phyloP scores from a whole-genome alignment of 2,113 vertebrate genomes.

The Empidonax alnorum region DNA sequence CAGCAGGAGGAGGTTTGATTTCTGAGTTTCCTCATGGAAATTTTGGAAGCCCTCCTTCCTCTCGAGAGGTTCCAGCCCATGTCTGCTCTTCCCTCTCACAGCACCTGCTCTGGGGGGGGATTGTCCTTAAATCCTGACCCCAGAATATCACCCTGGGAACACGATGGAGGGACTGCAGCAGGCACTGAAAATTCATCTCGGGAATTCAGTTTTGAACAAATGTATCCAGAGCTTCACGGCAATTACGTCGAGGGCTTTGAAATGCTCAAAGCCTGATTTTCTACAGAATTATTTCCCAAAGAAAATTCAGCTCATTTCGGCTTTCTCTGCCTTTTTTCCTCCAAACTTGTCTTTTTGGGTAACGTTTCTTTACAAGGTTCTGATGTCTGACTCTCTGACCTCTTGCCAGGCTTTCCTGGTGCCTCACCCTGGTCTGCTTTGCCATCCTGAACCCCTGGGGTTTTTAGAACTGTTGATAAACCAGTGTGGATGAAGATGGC shows the following conservation, averaged over 20 bases:
- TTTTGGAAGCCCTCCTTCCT: not conserved
- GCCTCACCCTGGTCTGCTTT: not conserved
- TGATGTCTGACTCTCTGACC: not conserved
- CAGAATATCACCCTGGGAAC: not conserved
- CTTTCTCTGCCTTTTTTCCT: not conserved
- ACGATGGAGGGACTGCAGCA: rapidly evolving
- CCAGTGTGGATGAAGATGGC: not conserved
- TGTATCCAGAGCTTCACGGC: not conserved
- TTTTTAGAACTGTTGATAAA: not conserved
- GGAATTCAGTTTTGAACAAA: not conserved
- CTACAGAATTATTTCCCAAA: not conserved
- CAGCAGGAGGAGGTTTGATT: not conserved
- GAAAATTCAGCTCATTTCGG: not conserved
- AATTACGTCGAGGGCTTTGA: not conserved
- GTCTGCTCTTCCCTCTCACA: not conserved
- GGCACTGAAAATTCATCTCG: not conserved
- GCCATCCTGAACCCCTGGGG: not conserved
- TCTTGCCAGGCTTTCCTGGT: not conserved
- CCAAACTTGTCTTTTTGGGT: not conserved
- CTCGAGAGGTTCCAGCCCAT: not conserved
- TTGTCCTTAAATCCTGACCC: not conserved
- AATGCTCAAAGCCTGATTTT: not conserved
- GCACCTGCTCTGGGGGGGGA: not conserved
- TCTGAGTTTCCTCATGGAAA: not conserved
- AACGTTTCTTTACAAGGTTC: not conserved